A percentile compares a stretch with the other conserved stretches of the same genome.
Conservation (phyloP, 2,888 invertebrate species). For the Dione vanillae region DNA sequence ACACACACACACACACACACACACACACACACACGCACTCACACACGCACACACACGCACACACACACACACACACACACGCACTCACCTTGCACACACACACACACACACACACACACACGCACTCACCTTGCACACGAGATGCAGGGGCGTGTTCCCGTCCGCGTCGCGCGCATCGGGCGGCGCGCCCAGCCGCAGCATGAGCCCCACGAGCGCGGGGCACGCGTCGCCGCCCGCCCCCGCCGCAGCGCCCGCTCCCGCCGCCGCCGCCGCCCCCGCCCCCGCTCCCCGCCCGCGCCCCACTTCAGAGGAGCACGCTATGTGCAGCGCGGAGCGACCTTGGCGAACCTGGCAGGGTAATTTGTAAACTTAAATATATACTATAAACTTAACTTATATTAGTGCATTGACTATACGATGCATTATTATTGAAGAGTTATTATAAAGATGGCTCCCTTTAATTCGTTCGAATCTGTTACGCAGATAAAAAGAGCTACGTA, state of each 20-base stretch:
- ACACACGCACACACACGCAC: neutral
- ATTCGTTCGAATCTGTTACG: too few species aligned
- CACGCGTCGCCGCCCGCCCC: constrained; percentile 89
- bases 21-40: too few species aligned
- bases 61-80: neutral
- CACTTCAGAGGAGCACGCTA: constrained; percentile 92
- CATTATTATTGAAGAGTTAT: too few species aligned
- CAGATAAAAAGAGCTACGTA: too few species aligned
- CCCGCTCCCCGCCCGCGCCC: constrained; percentile 85
- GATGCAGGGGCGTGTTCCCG: constrained; percentile 94
- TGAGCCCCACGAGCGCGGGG: constrained; percentile 84
- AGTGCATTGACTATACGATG: too few species aligned
- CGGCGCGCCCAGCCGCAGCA: constrained; percentile 92
- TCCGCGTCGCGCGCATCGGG: constrained; percentile 91
- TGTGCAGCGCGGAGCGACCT: constrained; percentile 90
- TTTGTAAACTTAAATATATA: too few species aligned
- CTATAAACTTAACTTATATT: too few species aligned
- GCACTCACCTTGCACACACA: too few species aligned
- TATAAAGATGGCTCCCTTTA: too few species aligned
- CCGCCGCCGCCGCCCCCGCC: constrained; percentile 85
- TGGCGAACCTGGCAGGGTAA: constrained; percentile 78
- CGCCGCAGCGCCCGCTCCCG: constrained; percentile 86
- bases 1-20: too few species aligned
- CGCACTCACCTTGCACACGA: constrained; percentile 88
- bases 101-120: too few species aligned